A percentile compares a stretch with the other conserved stretches of the same genome.
Conservation (phyloP, 2,888 invertebrate genomes). For the Liodrosophila aerea region DNA sequence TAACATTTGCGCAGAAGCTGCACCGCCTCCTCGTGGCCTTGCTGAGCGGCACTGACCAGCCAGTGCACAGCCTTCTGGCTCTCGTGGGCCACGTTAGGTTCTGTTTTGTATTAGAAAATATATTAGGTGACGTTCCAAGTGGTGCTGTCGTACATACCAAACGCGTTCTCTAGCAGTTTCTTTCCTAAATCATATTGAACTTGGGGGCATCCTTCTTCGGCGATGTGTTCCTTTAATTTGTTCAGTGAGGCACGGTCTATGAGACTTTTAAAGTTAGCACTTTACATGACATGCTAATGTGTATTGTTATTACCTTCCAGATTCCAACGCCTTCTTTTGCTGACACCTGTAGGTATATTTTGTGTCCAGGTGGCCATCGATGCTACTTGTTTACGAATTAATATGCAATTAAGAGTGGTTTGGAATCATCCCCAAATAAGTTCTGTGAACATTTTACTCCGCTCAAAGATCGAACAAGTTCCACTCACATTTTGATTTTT, state of each 20-base stretch:
- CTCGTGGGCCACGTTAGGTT: conserved; percentile 70
- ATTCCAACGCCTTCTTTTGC: conserved; percentile 81
- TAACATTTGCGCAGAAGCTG: conserved; percentile 85
- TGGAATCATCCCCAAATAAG: conserved; percentile 7
- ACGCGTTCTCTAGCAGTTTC: conserved; percentile 90
- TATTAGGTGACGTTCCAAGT: neutral
- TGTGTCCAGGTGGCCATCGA: conserved; percentile 82
- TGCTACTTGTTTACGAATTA: conserved; percentile 46
- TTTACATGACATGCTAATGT: neutral
- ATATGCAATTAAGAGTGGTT: conserved; percentile 26
- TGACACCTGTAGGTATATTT: conserved; percentile 77
- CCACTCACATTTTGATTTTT: neutral
- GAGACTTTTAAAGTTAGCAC: neutral
- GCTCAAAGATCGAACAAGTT: conserved; percentile 2
- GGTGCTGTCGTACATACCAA: conserved; percentile 84
- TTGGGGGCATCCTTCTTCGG: conserved; percentile 94
- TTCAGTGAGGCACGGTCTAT: conserved; percentile 82
- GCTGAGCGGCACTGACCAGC: conserved; percentile 96
- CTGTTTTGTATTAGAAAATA: conserved; percentile 39
- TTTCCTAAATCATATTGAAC: conserved; percentile 94
- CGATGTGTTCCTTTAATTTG: conserved; percentile 86
- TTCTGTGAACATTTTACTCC: conserved; percentile 6
- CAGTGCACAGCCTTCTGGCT: conserved; percentile 93
- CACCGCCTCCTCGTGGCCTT: conserved; percentile 94
- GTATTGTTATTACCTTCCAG: conserved; percentile 80